These are phyloP conservation scores for Ispidina picta DNA, from an alignment of 2,797 vertebrate species.

Conservation along the genomic window DNA sequence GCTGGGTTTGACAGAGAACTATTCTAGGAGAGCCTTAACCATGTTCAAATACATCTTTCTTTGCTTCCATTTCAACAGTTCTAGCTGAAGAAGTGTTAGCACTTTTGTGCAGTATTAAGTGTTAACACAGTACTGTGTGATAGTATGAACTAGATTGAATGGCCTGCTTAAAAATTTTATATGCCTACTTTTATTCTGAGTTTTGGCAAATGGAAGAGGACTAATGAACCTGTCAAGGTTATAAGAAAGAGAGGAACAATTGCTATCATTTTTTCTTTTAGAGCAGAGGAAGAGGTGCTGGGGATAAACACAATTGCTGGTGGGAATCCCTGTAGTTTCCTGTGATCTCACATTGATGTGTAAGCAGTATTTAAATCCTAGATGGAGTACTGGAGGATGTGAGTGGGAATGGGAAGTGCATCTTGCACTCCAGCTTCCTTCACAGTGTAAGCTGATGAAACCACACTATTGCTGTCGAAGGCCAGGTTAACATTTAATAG, in stretches of 20 bases:
- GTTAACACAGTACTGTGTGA: background rate
- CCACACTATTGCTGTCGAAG: constrained; percentile 43
- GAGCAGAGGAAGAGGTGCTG: background rate
- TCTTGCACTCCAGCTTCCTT: background rate
- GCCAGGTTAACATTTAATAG: constrained; percentile 68
- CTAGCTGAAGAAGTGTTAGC: background rate
- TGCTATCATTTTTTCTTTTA: background rate
- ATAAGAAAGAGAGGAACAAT: background rate
- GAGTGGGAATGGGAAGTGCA: background rate
- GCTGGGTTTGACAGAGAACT: constrained; percentile 1
- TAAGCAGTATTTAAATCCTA: background rate
- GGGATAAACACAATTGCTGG: background rate
- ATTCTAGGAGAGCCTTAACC: background rate
- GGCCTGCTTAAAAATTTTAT: background rate
- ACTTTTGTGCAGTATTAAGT: background rate
- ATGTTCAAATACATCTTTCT: background rate
- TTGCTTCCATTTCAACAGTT: background rate
- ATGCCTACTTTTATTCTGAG: background rate
- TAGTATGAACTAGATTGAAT: background rate
- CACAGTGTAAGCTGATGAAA: background rate
- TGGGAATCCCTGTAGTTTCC: background rate
- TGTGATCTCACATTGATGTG: background rate
- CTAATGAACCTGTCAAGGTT: background rate
- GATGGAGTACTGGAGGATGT: background rate
- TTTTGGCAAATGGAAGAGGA: background rate